These are phyloP conservation scores for Pseudopodoces humilis DNA, from an alignment of 2,113 vertebrate species.

Conservation along the genomic window DNA sequence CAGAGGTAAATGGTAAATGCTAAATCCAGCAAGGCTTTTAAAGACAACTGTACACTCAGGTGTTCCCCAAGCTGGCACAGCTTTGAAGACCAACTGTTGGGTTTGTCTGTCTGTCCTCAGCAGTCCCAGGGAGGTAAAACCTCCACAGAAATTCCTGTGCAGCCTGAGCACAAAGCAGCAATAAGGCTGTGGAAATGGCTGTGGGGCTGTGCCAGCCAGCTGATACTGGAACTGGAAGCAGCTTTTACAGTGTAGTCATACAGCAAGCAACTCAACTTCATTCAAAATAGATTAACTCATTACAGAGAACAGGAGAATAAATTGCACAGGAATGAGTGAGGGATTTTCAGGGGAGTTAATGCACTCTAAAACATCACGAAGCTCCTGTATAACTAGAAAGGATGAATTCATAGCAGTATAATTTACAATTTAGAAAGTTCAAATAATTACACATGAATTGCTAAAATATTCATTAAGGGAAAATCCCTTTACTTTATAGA, in stretches of 20 bases:
- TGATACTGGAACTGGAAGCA: background rate
- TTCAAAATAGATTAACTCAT: slow-evolving; percentile 19
- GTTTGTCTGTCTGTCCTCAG: background rate
- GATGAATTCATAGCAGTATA: background rate
- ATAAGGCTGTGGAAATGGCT: background rate
- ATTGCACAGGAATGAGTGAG: background rate
- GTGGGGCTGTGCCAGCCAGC: background rate
- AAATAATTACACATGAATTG: background rate
- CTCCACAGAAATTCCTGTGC: accelerated
- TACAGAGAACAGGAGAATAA: background rate
- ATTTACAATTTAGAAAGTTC: slow-evolving; percentile 19
- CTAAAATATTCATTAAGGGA: slow-evolving; percentile 14
- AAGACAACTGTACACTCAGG: background rate
- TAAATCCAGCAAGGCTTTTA: background rate
- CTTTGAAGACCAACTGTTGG: background rate
- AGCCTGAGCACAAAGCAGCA: background rate
- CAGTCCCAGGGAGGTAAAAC: background rate
- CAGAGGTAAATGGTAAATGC: background rate
- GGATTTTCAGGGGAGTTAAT: slow-evolving; percentile 3
- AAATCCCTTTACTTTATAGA: background rate
- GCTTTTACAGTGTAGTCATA: background rate
- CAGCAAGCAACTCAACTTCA: background rate
- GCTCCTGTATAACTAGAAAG: background rate
- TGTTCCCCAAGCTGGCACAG: background rate
- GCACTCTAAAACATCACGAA: background rate